These are phyloP conservation scores for Chaetodon trifasciatus DNA, from an alignment of 2,797 vertebrate species.

Conservation along the genomic window DNA sequence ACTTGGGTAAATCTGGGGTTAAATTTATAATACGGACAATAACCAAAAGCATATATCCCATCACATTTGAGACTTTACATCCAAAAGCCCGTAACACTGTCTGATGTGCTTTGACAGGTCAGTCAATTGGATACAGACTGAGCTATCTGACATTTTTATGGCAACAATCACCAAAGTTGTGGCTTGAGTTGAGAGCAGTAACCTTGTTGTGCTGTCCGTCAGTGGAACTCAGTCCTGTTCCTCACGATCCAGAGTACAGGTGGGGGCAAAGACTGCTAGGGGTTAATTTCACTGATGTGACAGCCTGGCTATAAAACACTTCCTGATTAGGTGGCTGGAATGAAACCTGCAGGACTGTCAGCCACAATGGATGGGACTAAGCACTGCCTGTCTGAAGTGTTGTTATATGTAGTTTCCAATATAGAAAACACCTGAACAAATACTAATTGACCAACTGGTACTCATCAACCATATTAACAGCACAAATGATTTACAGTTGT, in stretches of 20 bases:
- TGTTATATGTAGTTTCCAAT: background rate
- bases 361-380: background rate
- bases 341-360: conserved; percentile 8
- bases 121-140: conserved; percentile 27
- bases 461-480: background rate
- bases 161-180: conserved; percentile 8
- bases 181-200: background rate
- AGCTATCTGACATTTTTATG: conserved; percentile 24
- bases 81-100: background rate
- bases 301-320: background rate
- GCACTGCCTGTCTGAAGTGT: background rate
- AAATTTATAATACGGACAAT: background rate
- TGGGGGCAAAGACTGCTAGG: no score
- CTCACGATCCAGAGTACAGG: background rate
- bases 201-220: background rate
- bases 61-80: conserved; percentile 1
- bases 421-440: no score
- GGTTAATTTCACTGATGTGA: background rate
- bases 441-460: background rate
- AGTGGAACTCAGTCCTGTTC: background rate
- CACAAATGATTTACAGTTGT: no score
- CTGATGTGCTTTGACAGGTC: conserved; percentile 29
- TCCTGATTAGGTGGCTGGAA: background rate
- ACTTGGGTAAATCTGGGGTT: no score
- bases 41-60: background rate